Conservation (phyloP, 2,113 vertebrate species). For the Eudorcas thomsonii region DNA sequence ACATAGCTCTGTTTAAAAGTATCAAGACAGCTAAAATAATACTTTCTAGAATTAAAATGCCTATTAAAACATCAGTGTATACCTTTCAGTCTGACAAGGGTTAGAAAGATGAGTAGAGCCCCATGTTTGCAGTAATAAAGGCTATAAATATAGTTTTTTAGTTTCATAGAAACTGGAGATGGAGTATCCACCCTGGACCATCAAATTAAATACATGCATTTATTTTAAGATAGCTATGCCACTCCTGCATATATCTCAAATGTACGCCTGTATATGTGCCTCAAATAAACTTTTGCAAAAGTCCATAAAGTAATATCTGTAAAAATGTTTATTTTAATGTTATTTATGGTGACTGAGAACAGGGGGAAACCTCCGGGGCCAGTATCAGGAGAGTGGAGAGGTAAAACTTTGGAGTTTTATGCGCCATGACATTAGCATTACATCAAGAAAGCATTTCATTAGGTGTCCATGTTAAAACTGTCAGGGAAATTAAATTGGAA, state of each 20-base stretch:
- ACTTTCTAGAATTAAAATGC: neutral
- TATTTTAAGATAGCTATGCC: neutral
- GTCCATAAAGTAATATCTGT: neutral
- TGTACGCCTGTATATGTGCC: neutral
- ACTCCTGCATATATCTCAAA: neutral
- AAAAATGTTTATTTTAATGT: neutral
- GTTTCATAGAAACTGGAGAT: accelerated
- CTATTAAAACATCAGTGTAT: neutral
- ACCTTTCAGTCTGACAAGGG: neutral
- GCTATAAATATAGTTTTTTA: neutral
- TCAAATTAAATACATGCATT: neutral
- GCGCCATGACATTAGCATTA: neutral
- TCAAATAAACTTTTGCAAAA: neutral
- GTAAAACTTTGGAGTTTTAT: neutral
- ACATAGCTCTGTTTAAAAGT: neutral
- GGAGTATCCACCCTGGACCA: accelerated
- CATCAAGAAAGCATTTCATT: neutral
- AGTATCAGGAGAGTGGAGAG: neutral
- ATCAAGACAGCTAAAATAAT: neutral
- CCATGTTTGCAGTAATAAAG: neutral
- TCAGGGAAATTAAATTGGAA: neutral
- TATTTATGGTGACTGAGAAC: neutral
- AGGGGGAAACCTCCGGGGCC: neutral
- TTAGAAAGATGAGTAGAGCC: neutral
- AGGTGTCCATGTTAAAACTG: neutral